phyloP scores from a whole-genome alignment of 2,888 invertebrate genomes.

The Villa cingulata region DNA sequence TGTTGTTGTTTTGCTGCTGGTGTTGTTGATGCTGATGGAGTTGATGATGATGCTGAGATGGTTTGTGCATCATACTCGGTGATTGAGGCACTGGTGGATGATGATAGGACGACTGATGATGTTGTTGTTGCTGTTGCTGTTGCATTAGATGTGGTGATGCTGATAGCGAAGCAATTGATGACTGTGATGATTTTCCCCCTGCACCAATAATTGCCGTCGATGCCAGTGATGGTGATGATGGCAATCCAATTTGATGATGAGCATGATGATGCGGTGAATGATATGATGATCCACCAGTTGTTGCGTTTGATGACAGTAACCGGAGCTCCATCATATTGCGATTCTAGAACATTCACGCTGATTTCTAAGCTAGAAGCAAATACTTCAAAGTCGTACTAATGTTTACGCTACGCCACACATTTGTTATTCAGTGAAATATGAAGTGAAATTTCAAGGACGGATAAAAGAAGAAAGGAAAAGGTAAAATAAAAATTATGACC shows the following conservation, averaged over 20 bases:
- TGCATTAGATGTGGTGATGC: slow-evolving; percentile 5
- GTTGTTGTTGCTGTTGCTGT: slow-evolving; percentile 1
- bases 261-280: slow-evolving; percentile 16
- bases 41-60: slow-evolving; percentile 17
- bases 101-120: slow-evolving; percentile 1
- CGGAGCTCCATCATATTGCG: slow-evolving; percentile 35
- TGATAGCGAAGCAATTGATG: slow-evolving; percentile 1
- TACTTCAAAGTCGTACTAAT: slow-evolving; percentile 21
- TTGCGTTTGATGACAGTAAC: slow-evolving; percentile 25
- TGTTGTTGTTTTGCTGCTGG: slow-evolving; percentile 26
- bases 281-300: slow-evolving; percentile 4
- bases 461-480: slow-evolving; percentile 1
- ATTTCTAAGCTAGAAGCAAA: slow-evolving; percentile 26
- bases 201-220: background rate
- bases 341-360: slow-evolving; percentile 35
- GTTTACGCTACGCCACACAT: slow-evolving; percentile 14
- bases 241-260: slow-evolving; percentile 7
- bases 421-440: slow-evolving; percentile 5
- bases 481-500: background rate
- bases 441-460: background rate
- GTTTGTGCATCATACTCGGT: slow-evolving; percentile 28
- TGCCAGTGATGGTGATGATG: slow-evolving; percentile 8
- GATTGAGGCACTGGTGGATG: slow-evolving; percentile 15
- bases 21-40: slow-evolving; percentile 22
- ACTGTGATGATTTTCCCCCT: background rate